Conservation (phyloP, 2,888 invertebrate species). For the Blastobasis lacticolella region DNA sequence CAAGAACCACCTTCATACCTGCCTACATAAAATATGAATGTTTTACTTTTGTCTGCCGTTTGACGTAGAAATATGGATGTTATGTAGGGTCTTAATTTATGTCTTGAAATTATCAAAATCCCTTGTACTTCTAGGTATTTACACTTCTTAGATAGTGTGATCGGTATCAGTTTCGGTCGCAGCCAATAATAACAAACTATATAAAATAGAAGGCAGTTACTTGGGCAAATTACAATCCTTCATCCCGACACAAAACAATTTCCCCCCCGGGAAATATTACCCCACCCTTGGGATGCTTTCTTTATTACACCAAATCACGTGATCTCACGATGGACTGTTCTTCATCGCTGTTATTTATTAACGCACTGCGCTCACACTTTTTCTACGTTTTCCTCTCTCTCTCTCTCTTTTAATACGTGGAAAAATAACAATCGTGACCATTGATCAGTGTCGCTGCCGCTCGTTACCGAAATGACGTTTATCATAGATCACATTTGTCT, state of each 20-base stretch:
- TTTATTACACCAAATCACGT: conserved; percentile 68
- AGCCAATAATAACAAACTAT: too few species aligned
- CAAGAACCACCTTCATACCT: too few species aligned
- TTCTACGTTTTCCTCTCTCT: conserved; percentile 44
- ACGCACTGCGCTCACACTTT: conserved; percentile 50
- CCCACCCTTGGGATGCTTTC: conserved; percentile 22
- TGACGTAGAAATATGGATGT: too few species aligned
- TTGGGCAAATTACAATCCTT: conserved; percentile 41
- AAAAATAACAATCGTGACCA: conserved; percentile 58
- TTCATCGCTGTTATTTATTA: conserved; percentile 63
- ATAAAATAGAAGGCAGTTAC: too few species aligned
- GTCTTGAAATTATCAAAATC: too few species aligned
- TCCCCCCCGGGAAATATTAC: conserved; percentile 49
- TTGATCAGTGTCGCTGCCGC: conserved; percentile 56
- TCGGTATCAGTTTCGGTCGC: too few species aligned
- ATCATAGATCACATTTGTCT: conserved; percentile 72
- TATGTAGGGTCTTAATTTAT: too few species aligned
- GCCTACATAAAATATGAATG: too few species aligned
- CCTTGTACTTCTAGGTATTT: too few species aligned
- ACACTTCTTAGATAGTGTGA: too few species aligned
- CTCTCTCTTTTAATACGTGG: conserved; percentile 27
- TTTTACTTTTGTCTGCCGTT: too few species aligned
- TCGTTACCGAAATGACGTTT: conserved; percentile 71
- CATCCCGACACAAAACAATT: conserved; percentile 58
- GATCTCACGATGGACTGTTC: conserved; percentile 68